Evolutionary conservation across 2,888 invertebrate genomes (phyloP), one percentile per base, ranked within the genome.

Genomic region (Dysmachus trigonus): DNA sequence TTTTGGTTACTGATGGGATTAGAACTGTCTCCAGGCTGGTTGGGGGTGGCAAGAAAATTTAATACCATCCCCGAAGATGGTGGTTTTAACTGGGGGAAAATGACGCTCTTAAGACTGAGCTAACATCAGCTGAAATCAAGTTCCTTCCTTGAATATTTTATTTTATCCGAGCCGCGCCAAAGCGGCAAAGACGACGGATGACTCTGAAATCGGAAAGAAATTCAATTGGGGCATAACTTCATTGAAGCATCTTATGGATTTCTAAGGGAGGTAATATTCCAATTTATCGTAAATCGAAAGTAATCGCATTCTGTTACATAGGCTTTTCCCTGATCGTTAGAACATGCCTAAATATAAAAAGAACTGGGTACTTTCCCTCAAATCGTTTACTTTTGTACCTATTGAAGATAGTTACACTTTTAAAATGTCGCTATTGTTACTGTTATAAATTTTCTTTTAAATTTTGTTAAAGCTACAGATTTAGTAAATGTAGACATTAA

Each of bases 1-100:
- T 82, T 82, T 82, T 62, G 81, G 81, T 82, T 82, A 22, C 33
- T 33, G 53, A 82, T 62, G 81, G 62, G 81, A 82, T 82, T 82
- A 77, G 33, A 73, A 33, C 31, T 73, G 73, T 33, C 73, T 31
- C 31, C 73, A 6, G n/a, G 31, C 15, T 33, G 33, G 33, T 15
- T 51, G 47, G 53, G n/a, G 51, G 5, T 79, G n/a, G 15, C 6
- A 30, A 77, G 27, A 41, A 77, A 47, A 79, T 79, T 79, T 30
- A 79, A 79, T 79, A 22, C 62, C 7, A n/a, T 10, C 22, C 22
- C 27, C 62, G 13, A 3, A 10, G 62, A 22, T 62, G 62, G 27
- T 7, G 62, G 62, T 62, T 62, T 62, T 62, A 62, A 62, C 18
- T 62, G 62, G 7, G 62, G 62, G 27, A 62, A 62, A 62, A 62